phyloP scores from a whole-genome alignment of 2,113 vertebrate genomes.

The Pan paniscus region DNA sequence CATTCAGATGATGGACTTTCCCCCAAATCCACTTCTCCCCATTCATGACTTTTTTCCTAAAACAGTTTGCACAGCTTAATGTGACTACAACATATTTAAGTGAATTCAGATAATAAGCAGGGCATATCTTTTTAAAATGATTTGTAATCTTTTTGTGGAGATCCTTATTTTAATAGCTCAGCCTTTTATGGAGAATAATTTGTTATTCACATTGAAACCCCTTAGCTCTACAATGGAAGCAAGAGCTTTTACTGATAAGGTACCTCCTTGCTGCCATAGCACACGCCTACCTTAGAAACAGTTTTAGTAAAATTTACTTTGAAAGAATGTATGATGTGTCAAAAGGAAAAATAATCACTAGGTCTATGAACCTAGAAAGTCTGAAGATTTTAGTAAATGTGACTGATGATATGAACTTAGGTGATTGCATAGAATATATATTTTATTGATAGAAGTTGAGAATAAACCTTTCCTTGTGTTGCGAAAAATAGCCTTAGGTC shows the following conservation, averaged over 20 bases:
- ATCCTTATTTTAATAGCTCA: constrained; percentile 3
- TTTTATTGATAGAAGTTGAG: neutral
- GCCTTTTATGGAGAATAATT: neutral
- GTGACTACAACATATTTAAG: neutral
- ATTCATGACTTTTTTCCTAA: neutral
- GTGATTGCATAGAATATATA: neutral
- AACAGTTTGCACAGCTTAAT: accelerated
- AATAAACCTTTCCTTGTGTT: neutral
- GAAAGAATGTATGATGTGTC: neutral
- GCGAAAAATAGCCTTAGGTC: neutral
- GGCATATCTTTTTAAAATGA: neutral
- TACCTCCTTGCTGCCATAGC: neutral
- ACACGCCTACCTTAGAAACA: neutral
- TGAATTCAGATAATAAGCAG: neutral
- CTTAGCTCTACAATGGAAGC: constrained; percentile 4
- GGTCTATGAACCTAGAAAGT: neutral
- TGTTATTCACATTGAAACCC: neutral
- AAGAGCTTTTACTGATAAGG: neutral
- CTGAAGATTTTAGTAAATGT: neutral
- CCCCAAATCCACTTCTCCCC: neutral
- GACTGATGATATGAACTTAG: neutral
- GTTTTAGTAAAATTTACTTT: neutral
- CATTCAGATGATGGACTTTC: neutral
- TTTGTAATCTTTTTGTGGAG: neutral
- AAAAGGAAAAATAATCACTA: neutral